These are phyloP conservation scores for Pedicia rivosa DNA, from an alignment of 2,888 invertebrate genomes.

Conservation along the genomic window DNA sequence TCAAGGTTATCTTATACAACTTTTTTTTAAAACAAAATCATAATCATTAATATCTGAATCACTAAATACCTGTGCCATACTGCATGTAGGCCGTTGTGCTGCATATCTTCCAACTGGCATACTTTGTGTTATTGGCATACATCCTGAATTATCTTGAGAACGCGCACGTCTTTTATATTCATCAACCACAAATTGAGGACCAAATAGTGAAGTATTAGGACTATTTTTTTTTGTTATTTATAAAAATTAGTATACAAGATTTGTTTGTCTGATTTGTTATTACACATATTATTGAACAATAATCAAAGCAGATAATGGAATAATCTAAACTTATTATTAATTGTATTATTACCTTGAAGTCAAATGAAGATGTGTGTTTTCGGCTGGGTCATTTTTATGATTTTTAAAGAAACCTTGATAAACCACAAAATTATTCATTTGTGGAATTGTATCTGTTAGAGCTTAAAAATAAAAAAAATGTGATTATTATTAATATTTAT, in stretches of 20 bases:
- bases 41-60: too few relatives aligned
- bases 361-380: slow-evolving; percentile 17
- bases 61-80: slow-evolving; percentile 50
- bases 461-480: slow-evolving; percentile 2
- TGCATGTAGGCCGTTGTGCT: slow-evolving; percentile 44
- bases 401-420: slow-evolving; percentile 60
- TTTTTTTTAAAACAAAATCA: too few relatives aligned
- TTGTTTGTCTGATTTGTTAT: slow-evolving; percentile 3
- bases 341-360: slow-evolving; percentile 21
- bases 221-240: slow-evolving; percentile 13
- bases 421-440: slow-evolving; percentile 78
- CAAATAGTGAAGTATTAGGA: slow-evolving; percentile 31
- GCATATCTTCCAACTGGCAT: slow-evolving; percentile 41
- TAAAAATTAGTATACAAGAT: background rate
- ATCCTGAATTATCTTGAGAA: slow-evolving; percentile 16
- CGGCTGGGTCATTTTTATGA: slow-evolving; percentile 15
- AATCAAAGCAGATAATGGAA: background rate
- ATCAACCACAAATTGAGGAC: slow-evolving; percentile 23
- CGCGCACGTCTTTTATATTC: slow-evolving; percentile 18
- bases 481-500: too few relatives aligned
- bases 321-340: background rate
- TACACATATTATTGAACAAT: background rate
- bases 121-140: slow-evolving; percentile 26
- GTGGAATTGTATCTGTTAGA: slow-evolving; percentile 46
- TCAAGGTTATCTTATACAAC: too few relatives aligned